phyloP scores from a whole-genome alignment of 1,140 invertebrate species.

The Maniola jurtina region DNA sequence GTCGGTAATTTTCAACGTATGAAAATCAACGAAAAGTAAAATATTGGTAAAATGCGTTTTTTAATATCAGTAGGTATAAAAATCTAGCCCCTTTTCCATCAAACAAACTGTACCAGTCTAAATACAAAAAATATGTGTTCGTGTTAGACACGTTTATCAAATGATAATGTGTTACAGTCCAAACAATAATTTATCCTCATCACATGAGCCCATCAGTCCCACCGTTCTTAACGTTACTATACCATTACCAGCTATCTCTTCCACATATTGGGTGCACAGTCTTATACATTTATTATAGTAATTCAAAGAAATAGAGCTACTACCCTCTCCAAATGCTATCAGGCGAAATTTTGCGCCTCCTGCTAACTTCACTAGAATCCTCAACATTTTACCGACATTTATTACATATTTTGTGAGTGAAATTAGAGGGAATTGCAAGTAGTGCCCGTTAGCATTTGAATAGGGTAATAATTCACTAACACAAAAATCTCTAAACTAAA shows the following conservation, averaged over 20 bases:
- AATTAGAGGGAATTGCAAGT: too few relatives aligned
- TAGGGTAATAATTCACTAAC: too few relatives aligned
- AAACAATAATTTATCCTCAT: conserved; percentile 67
- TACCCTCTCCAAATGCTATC: too few relatives aligned
- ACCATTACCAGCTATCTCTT: conserved; percentile 51
- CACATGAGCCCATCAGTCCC: conserved; percentile 73
- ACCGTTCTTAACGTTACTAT: conserved; percentile 61
- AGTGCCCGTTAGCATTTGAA: too few relatives aligned
- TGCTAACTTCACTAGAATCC: too few relatives aligned
- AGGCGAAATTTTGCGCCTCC: too few relatives aligned
- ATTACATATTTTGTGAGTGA: too few relatives aligned
- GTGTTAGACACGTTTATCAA: conserved; percentile 69
- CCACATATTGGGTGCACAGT: conserved; percentile 57
- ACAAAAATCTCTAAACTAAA: too few relatives aligned
- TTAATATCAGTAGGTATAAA: background rate
- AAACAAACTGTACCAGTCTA: conserved; percentile 63
- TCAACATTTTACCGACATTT: too few relatives aligned
- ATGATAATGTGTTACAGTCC: conserved; percentile 45
- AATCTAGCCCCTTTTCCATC: conserved; percentile 7
- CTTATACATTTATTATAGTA: background rate
- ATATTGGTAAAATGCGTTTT: too few relatives aligned
- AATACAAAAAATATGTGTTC: conserved; percentile 48
- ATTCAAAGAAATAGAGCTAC: background rate
- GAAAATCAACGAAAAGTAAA: too few relatives aligned
- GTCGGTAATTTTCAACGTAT: too few relatives aligned